phyloP scores from a whole-genome alignment of 2,113 vertebrate species.

The Saimiri boliviensis region DNA sequence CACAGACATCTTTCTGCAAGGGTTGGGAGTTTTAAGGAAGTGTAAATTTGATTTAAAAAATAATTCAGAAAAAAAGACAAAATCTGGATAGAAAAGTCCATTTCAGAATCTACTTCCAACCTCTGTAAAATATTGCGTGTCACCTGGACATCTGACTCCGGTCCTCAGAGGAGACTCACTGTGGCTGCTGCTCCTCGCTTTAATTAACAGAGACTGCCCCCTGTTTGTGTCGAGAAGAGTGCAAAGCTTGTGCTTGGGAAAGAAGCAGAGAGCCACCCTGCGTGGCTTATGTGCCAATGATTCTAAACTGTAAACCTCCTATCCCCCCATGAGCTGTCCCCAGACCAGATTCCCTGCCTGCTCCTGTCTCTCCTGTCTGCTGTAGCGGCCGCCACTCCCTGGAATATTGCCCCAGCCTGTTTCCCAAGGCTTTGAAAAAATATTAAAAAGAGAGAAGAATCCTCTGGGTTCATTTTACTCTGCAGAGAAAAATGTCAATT shows the following conservation, averaged over 20 bases:
- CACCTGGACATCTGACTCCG: neutral
- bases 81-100: neutral
- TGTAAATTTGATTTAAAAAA: neutral
- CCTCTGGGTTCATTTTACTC: neutral
- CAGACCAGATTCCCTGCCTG: neutral
- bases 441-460: neutral
- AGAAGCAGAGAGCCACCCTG: neutral
- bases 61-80: neutral
- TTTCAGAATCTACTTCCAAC: neutral
- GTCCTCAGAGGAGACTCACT: neutral
- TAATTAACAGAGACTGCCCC: constrained; percentile 80
- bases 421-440: constrained; percentile 45
- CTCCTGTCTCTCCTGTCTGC: neutral
- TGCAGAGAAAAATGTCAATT: neutral
- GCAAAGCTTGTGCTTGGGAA: neutral
- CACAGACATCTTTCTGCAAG: neutral
- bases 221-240: constrained; percentile 63
- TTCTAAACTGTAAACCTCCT: neutral
- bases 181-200: constrained; percentile 4
- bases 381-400: too few relatives aligned
- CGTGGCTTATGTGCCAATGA: neutral
- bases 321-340: neutral
- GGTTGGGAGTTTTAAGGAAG: neutral
- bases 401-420: neutral
- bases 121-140: constrained; percentile 30